Conservation (phyloP, 2,113 vertebrate genomes). For the Toxostoma redivivum region DNA sequence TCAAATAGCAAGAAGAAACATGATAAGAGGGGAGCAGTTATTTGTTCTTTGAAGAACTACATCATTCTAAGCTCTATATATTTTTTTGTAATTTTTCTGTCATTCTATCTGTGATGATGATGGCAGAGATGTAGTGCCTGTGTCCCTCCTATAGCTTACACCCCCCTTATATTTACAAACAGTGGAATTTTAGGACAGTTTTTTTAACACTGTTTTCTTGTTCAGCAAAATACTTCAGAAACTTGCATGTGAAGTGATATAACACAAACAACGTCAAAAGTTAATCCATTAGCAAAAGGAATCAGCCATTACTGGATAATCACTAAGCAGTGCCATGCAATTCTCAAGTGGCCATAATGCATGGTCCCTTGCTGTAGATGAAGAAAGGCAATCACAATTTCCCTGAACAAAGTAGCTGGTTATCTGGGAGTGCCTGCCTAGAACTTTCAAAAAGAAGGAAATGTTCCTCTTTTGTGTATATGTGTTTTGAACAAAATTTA, state of each 20-base stretch:
- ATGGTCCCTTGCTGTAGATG: neutral
- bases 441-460: neutral
- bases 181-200: neutral
- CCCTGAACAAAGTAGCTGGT: neutral
- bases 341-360: slow-evolving; percentile 12
- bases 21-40: neutral
- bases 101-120: neutral
- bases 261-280: slow-evolving; percentile 12
- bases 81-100: neutral
- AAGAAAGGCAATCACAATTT: slow-evolving; percentile 28
- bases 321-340: neutral
- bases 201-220: neutral
- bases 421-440: neutral
- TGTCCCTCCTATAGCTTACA: neutral
- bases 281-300: slow-evolving; percentile 48
- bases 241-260: neutral
- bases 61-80: neutral
- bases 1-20: neutral
- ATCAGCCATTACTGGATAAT: slow-evolving; percentile 41
- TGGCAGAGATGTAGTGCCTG: neutral
- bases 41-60: neutral
- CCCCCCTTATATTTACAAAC: neutral
- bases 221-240: slow-evolving; percentile 17
- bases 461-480: neutral
- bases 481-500: neutral